Conservation (phyloP, 2,888 invertebrate species). For the Gibbula magus region DNA sequence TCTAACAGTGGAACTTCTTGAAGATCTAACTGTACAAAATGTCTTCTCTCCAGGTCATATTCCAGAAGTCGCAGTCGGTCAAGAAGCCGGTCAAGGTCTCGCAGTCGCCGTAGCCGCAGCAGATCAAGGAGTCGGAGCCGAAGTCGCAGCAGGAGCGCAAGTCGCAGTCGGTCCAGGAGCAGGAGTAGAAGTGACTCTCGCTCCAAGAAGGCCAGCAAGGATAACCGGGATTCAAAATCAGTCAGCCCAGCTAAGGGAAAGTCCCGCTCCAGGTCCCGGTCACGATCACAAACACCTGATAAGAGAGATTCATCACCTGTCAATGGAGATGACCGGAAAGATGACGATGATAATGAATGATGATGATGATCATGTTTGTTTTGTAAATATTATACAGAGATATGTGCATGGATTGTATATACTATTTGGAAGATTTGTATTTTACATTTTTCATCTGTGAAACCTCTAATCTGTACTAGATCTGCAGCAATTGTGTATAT, state of each 20-base stretch:
- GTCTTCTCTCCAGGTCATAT: conserved; percentile 1
- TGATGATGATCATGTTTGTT: conserved; percentile 1
- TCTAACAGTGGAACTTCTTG: not conserved
- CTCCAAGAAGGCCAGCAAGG: not conserved
- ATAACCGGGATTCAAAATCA: conserved; percentile 35
- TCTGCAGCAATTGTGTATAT: no score
- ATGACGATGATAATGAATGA: conserved; percentile 1
- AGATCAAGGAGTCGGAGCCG: conserved; percentile 36
- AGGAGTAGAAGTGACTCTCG: conserved; percentile 22
- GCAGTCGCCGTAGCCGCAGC: conserved; percentile 42
- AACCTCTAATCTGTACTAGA: no score
- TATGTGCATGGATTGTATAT: no score
- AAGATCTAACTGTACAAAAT: not conserved
- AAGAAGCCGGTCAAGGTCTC: conserved; percentile 17
- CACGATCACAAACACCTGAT: conserved; percentile 23
- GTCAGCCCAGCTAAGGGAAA: conserved; percentile 41
- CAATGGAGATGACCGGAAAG: conserved; percentile 5
- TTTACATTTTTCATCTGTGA: no score
- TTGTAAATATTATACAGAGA: not conserved
- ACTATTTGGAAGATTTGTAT: no score
- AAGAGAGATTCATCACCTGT: not conserved
- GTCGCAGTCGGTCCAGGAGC: conserved; percentile 18
- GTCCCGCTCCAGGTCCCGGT: conserved; percentile 38
- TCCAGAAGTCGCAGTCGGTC: conserved; percentile 19
- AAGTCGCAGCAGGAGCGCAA: not conserved